Evolutionary conservation across 2,888 invertebrate genomes (phyloP), one percentile per base, ranked within the genome.

Genomic region (Apotomis betuletana): DNA sequence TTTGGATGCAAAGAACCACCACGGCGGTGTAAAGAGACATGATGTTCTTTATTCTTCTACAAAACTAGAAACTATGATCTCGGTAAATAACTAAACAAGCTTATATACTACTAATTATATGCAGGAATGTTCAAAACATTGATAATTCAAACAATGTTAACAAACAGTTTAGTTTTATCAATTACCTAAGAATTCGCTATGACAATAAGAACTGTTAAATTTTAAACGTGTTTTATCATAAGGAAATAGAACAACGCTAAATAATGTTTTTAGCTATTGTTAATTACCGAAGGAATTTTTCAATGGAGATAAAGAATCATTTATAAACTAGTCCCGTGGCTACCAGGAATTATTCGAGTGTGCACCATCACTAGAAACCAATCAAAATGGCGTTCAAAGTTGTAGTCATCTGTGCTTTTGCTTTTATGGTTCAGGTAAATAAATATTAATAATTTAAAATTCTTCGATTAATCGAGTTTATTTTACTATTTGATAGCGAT

Each of bases 1-100:
- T 82, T 76, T 84, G 84, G 74, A 80, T 67, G 79, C 83, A 83
- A 73, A 84, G 67, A 46, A 81, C 69, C 49, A 83, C 61, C 71
- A 83, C 76, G n/a, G 77, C 76, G n/a, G 77, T 74, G 70, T 80
- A 79, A 69, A 79, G 55, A 68, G 80, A 79, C 83, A 84, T 83
- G 69, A 49, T 49, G 59, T 59, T 13, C 41, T 59, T 57, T 10
- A 36, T 12, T 41, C 10, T 57, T 57, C 57, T 36, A 57, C 4
- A 12, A 2, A 12, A 57, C 36, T 36, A 15, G 57, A 57, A 57
- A 57, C 57, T 57, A 12, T 57, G 12, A 36, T 36, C 3, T 49
- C 5, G 57, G 10, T 12, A 57, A 9, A 36, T 36, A 36, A 9
- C 36, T 36, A 12, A 12, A 12, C 12, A 57, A 5, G 57, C 36